phyloP scores from a whole-genome alignment of 2,888 invertebrate species.

The Ramazzottius varieornatus region DNA sequence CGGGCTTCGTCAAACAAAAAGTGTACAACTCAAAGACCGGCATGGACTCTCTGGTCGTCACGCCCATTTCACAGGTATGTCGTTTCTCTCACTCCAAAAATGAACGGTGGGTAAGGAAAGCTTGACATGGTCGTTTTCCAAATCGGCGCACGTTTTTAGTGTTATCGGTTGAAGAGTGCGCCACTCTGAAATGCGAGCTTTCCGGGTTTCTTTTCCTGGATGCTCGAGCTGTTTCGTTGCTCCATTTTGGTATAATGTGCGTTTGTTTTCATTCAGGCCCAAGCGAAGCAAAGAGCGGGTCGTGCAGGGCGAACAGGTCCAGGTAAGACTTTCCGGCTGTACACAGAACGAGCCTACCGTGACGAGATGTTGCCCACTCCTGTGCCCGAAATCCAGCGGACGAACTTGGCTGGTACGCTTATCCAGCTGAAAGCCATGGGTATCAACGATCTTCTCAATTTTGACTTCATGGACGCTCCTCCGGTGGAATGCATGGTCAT shows the following conservation, averaged over 20 bases:
- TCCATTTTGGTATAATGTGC: not conserved
- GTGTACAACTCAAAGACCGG: slow-evolving; percentile 90
- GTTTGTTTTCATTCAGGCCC: slow-evolving; percentile 40
- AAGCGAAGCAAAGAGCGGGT: slow-evolving; percentile 87
- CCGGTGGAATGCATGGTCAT: slow-evolving; percentile 89
- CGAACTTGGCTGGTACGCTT: slow-evolving; percentile 82
- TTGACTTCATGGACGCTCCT: slow-evolving; percentile 99
- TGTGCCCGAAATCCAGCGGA: slow-evolving; percentile 93
- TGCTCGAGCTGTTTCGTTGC: not conserved
- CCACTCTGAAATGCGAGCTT: too few relatives aligned
- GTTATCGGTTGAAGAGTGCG: too few relatives aligned
- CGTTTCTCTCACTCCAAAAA: slow-evolving; percentile 17
- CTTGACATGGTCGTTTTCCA: too few relatives aligned
- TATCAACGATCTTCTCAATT: slow-evolving; percentile 85
- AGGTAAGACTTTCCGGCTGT: slow-evolving; percentile 81
- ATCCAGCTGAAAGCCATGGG: slow-evolving; percentile 96
- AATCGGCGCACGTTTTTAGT: too few relatives aligned
- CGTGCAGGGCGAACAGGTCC: slow-evolving; percentile 91
- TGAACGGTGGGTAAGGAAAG: too few relatives aligned
- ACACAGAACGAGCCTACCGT: slow-evolving; percentile 87
- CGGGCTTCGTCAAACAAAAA: slow-evolving; percentile 97
- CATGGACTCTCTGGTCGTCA: slow-evolving; percentile 95
- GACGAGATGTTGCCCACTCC: slow-evolving; percentile 96
- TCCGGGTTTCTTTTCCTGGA: not conserved
- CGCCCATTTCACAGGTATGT: slow-evolving; percentile 90